These are phyloP conservation scores for Hylia prasina DNA, from an alignment of 2,113 vertebrate species.

Conservation along the genomic window DNA sequence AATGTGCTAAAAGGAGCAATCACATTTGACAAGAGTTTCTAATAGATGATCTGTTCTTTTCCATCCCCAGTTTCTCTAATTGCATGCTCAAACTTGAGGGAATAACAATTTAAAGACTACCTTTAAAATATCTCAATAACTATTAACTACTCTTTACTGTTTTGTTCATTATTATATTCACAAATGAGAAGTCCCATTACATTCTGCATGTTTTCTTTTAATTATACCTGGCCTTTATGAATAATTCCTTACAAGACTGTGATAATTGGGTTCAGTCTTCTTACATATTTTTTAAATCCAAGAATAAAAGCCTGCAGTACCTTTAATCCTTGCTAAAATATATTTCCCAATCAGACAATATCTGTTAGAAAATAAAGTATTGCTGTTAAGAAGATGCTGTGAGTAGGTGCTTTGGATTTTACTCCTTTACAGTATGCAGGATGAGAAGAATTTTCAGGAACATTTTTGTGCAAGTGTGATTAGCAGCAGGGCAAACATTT, in stretches of 20 bases:
- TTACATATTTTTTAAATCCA: constrained; percentile 6
- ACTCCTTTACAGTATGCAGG: background rate
- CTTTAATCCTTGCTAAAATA: background rate
- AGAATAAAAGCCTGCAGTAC: background rate
- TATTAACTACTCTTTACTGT: background rate
- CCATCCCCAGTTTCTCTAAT: background rate
- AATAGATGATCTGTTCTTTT: background rate
- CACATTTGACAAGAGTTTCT: background rate
- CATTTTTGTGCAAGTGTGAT: background rate
- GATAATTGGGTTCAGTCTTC: background rate
- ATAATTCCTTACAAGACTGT: constrained; percentile 15
- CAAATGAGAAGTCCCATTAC: background rate
- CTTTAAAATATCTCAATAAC: constrained; percentile 1
- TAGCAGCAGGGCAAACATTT: background rate
- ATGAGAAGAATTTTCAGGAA: background rate
- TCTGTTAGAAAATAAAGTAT: background rate
- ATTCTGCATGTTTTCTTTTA: constrained; percentile 14
- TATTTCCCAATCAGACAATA: background rate
- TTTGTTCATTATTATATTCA: background rate
- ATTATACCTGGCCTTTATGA: constrained; percentile 30
- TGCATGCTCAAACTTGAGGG: constrained; percentile 19
- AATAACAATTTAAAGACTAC: constrained; percentile 23
- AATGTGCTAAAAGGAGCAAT: constrained; percentile 12
- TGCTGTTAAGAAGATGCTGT: background rate
- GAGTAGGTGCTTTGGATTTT: background rate